Evolutionary conservation across 2,888 invertebrate species (phyloP).

Genomic region (Antitype chi): DNA sequence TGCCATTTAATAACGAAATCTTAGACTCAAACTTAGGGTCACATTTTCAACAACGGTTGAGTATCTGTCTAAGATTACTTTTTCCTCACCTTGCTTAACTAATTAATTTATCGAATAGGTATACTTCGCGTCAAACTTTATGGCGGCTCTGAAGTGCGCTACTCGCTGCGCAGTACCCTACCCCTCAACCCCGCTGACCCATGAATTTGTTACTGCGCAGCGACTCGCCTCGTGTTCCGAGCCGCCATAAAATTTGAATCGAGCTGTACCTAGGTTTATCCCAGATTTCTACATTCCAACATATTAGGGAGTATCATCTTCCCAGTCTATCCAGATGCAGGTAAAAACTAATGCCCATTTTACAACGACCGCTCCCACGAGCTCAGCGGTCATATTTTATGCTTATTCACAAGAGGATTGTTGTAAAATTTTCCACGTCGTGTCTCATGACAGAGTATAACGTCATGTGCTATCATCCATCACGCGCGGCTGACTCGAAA

Average conservation of each 20-base stretch:
- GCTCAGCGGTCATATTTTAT: conserved; percentile 13
- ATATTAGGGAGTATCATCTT: background rate
- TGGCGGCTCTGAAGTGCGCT: too few relatives aligned
- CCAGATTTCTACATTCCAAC: too few relatives aligned
- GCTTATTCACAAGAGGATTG: conserved; percentile 42
- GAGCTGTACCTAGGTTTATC: too few relatives aligned
- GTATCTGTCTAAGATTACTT: background rate
- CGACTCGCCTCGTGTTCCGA: too few relatives aligned
- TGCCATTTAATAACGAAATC: background rate
- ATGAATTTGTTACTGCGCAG: too few relatives aligned
- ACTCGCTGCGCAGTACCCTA: too few relatives aligned
- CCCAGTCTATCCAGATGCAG: background rate
- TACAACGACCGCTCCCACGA: background rate
- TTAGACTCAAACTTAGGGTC: background rate
- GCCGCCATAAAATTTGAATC: too few relatives aligned
- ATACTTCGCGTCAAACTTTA: too few relatives aligned
- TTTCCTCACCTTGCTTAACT: background rate
- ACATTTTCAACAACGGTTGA: background rate
- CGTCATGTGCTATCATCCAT: conserved; percentile 76
- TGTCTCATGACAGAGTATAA: conserved; percentile 66
- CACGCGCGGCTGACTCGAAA: conserved; percentile 72
- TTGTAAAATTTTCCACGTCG: conserved; percentile 74
- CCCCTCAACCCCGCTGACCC: too few relatives aligned
- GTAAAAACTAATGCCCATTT: background rate
- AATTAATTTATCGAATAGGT: background rate